These are phyloP conservation scores for Peromyscus maniculatus DNA, from an alignment of 2,113 vertebrate genomes.

Conservation along the genomic window DNA sequence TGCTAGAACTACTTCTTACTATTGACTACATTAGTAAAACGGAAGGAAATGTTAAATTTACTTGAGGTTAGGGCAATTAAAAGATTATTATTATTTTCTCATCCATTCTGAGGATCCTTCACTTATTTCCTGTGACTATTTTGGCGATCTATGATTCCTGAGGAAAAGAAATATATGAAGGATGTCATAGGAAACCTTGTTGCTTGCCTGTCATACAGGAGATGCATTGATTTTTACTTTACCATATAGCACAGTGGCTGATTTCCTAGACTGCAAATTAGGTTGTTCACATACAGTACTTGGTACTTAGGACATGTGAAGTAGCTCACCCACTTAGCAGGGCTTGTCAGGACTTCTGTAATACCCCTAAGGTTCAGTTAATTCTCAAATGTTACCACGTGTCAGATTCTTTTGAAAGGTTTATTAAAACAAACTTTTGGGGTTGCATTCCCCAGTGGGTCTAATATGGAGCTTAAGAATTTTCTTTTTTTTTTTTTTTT, in stretches of 20 bases:
- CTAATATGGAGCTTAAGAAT: not conserved
- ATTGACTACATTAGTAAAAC: conserved; percentile 27
- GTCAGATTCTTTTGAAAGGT: conserved; percentile 4
- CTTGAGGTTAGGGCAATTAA: conserved; percentile 45
- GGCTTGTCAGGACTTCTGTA: conserved; percentile 37
- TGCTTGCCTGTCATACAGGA: conserved; percentile 25
- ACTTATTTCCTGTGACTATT: not conserved
- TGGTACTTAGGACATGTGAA: conserved; percentile 41
- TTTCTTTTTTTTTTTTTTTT: not conserved
- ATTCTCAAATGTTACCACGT: conserved; percentile 26
- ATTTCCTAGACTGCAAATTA: conserved; percentile 19
- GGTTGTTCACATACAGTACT: not conserved
- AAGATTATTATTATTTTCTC: conserved; percentile 38
- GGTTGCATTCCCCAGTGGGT: not conserved
- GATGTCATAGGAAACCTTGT: not conserved
- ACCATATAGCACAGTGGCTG: not conserved
- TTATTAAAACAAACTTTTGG: conserved; percentile 36
- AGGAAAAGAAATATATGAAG: not conserved
- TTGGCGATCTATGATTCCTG: not conserved
- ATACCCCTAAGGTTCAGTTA: not conserved
- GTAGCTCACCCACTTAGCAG: conserved; percentile 5
- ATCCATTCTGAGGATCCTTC: not conserved
- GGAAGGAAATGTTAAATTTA: conserved; percentile 53
- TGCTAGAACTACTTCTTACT: not conserved
- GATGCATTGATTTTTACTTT: conserved; percentile 45